phyloP scores from a whole-genome alignment of 2,888 invertebrate genomes.

The Trachelus troglodyta region DNA sequence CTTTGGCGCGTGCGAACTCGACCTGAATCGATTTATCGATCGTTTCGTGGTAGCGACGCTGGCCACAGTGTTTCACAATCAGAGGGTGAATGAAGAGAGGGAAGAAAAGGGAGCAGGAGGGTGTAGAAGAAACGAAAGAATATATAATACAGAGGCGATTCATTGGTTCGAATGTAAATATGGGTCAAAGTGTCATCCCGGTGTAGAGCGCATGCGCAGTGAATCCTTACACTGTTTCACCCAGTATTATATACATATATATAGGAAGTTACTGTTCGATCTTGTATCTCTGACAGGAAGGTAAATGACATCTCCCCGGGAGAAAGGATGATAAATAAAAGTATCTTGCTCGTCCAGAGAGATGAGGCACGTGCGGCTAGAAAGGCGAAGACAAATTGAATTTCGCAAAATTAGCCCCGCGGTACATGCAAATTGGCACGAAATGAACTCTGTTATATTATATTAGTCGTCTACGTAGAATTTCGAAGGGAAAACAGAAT shows the following conservation, averaged over 20 bases:
- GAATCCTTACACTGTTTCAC: too few relatives aligned
- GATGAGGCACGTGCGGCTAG: constrained; percentile 46
- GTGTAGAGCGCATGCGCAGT: too few relatives aligned
- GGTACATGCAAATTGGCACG: constrained; percentile 64
- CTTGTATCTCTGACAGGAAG: too few relatives aligned
- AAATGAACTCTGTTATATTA: constrained; percentile 65
- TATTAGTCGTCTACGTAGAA: constrained; percentile 62
- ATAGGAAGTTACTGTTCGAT: too few relatives aligned
- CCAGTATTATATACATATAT: too few relatives aligned
- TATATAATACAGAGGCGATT: constrained; percentile 2
- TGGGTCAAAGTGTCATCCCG: constrained; percentile 29
- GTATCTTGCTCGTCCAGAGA: constrained; percentile 8
- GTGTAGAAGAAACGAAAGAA: too few relatives aligned
- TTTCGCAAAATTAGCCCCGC: constrained; percentile 58
- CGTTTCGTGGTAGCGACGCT: constrained; percentile 22
- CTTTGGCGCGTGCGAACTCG: constrained; percentile 46
- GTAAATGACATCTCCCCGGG: too few relatives aligned
- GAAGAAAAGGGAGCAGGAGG: too few relatives aligned
- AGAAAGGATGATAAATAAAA: not conserved
- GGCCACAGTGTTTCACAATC: too few relatives aligned
- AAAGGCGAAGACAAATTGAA: constrained; percentile 60
- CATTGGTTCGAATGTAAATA: constrained; percentile 34
- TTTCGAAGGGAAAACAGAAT: constrained; percentile 60
- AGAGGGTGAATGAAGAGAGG: too few relatives aligned
- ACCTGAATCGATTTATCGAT: constrained; percentile 52